A percentile compares a stretch with the other conserved stretches of the same genome.
Evolutionary conservation across 2,797 vertebrate species (phyloP).

Genomic region (Phrynocephalus vlangalii): DNA sequence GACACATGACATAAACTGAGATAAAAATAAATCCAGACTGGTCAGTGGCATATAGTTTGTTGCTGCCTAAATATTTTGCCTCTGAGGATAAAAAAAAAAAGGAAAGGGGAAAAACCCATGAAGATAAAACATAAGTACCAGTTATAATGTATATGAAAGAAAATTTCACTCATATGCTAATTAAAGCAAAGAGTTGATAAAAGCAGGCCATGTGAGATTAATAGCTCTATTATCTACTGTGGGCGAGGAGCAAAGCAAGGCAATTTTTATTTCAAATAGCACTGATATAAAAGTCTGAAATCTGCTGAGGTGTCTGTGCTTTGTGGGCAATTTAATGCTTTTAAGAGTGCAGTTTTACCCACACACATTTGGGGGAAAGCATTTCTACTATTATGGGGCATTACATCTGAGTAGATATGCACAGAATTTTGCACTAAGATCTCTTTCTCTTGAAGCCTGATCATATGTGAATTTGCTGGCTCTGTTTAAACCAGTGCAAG

Average conservation of each 20-base stretch:
- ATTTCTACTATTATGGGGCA: background rate
- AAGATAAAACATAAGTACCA: background rate
- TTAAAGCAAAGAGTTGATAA: background rate
- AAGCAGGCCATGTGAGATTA: background rate
- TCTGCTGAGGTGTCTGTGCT: background rate
- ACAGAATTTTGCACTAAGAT: background rate
- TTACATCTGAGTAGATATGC: background rate
- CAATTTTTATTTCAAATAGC: background rate
- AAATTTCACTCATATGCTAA: background rate
- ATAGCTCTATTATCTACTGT: background rate
- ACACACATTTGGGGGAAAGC: background rate
- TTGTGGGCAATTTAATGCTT: background rate
- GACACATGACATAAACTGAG: conserved; percentile 19
- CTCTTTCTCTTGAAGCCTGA: background rate
- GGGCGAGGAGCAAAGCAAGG: background rate
- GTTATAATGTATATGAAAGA: background rate
- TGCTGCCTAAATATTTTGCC: background rate
- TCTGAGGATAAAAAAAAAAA: background rate
- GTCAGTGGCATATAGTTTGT: conserved; percentile 25
- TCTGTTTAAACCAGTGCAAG: background rate
- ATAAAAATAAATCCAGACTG: conserved; percentile 35
- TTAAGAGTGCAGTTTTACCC: background rate
- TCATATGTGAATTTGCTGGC: background rate
- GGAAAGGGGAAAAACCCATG: background rate
- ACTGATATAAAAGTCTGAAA: background rate